Evolutionary conservation across 30 jellyfish, hydroid and myxozoan genomes (phyloP).

Genomic region (Cassiopea andromeda): DNA sequence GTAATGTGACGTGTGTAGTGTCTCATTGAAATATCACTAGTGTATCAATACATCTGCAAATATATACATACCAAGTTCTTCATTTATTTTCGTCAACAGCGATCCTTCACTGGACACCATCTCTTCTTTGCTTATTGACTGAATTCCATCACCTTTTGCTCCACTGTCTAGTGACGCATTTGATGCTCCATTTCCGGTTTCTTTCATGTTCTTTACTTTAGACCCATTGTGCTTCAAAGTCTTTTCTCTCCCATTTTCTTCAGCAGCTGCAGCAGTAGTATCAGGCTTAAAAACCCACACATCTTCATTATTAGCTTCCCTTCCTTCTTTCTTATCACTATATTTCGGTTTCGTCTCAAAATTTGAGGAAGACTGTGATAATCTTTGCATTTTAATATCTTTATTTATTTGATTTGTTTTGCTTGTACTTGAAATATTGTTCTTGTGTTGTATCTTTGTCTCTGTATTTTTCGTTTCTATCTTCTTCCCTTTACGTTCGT

Average conservation of each 20-base stretch:
- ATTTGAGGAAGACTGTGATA: background rate
- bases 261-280: background rate
- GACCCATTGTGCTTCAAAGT: background rate
- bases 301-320: background rate
- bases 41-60: background rate
- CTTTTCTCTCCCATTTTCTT: background rate
- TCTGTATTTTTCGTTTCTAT: background rate
- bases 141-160: background rate
- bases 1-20: too few species aligned
- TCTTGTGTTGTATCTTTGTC: background rate
- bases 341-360: background rate
- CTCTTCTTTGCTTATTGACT: background rate
- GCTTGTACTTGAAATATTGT: background rate
- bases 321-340: background rate
- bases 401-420: background rate
- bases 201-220: background rate
- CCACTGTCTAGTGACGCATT: background rate
- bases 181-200: background rate
- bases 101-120: background rate
- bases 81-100: background rate
- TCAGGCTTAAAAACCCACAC: constrained; percentile 28
- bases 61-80: background rate
- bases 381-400: background rate
- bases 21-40: background rate
- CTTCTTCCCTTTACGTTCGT: background rate